Percentiles rank a stretch among this genome's conserved stretches.
These are phyloP conservation scores for Tiaroga cobitis DNA, from an alignment of 2,797 vertebrate genomes.

Conservation along the genomic window DNA sequence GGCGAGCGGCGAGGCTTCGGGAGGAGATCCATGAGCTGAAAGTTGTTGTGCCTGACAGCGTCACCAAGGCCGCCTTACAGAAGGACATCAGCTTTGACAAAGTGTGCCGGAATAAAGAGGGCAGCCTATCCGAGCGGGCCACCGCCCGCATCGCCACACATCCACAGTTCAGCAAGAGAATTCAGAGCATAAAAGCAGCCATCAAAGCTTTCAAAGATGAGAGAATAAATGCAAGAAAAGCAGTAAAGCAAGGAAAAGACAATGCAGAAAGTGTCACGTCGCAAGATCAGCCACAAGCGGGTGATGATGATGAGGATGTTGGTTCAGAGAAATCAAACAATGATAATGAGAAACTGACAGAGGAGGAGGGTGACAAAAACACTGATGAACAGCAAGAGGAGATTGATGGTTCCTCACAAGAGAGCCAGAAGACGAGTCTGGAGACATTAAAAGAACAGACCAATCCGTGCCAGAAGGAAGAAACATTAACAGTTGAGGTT, in stretches of 20 bases:
- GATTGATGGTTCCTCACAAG: background rate
- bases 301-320: background rate
- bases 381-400: background rate
- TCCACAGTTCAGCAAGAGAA: slow-evolving; percentile 85
- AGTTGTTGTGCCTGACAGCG: slow-evolving; percentile 80
- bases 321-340: background rate
- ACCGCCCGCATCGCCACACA: slow-evolving; percentile 86
- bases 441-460: slow-evolving; percentile 14
- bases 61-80: slow-evolving; percentile 88
- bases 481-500: slow-evolving; percentile 40
- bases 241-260: slow-evolving; percentile 56
- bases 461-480: background rate
- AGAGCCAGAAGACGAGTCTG: slow-evolving; percentile 18
- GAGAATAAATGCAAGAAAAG: slow-evolving; percentile 50
- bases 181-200: slow-evolving; percentile 79
- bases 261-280: slow-evolving; percentile 6
- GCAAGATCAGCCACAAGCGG: background rate
- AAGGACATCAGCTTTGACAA: slow-evolving; percentile 86
- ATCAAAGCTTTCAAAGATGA: slow-evolving; percentile 77
- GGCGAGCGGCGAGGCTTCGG: slow-evolving; percentile 83
- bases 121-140: slow-evolving; percentile 83
- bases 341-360: background rate
- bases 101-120: slow-evolving; percentile 85
- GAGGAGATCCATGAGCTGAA: slow-evolving; percentile 93
- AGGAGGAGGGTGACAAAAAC: background rate